Evolutionary conservation across 2,797 vertebrate species (phyloP), one percentile per base, ranked within the genome.

Genomic region (Xenopus petersii): DNA sequence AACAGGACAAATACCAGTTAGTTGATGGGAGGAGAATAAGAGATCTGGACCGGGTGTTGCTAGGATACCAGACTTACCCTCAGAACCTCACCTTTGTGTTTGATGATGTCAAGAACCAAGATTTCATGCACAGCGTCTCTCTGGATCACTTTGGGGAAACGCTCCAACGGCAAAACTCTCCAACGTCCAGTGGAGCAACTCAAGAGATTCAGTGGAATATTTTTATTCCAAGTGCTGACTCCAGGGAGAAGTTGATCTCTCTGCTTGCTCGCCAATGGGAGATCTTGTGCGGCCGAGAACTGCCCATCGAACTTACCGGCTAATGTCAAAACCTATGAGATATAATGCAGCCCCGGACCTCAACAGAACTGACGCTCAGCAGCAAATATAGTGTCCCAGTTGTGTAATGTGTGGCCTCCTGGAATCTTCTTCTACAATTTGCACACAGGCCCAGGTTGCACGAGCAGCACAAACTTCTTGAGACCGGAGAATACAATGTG

Each of bases 221-320:
- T 60, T 98, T 97, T 24, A 94, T 98, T 8, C 97, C 97, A 0
- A 95, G 94, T 1, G 93, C 96, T 0, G 96, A 98, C 86, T 95
- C 95, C 87, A 88, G 97, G 4, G 97, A 98, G 87, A 93, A 95
- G 73, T 87, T 99, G 67, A 96, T 98, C 80, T 95, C 95, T 0
- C 87, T 98, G 10, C 86, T 99, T 49, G 97, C 97, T 11, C 94
- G 96, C 3, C 97, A 98, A 83, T 98, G 97, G 97, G 97, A 98
- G 88, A 88, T 89, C 6, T 86, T 98, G 36, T 98, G 96, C 73
- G 97, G 97, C 64, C 91, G 97, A 3, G 97, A 99, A 79, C 93
- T 99, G 74, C 97, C 97, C 0, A 89, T 99, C 12, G 97, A 99
- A 73, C 93, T 98, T 75, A 98, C 96, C 0, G 96, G 96, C 67